A percentile compares a stretch with the other conserved stretches of the same genome.
phyloP scores from a whole-genome alignment of 2,113 vertebrate genomes.

The Phodopus roborovskii region DNA sequence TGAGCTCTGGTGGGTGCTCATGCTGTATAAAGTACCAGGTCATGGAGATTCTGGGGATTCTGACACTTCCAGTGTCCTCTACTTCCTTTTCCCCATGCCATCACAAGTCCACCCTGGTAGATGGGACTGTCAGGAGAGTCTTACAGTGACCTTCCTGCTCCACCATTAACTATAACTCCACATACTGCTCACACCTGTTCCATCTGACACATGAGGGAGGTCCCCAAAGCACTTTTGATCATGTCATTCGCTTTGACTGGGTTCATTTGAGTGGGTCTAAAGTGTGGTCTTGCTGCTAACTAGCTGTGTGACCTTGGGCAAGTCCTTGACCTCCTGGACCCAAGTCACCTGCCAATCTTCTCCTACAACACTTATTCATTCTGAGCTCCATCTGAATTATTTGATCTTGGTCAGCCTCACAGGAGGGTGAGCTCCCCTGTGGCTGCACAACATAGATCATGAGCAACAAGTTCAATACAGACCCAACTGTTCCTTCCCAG shows the following conservation, averaged over 20 bases:
- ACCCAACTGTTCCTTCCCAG: constrained; percentile 10
- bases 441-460: not conserved
- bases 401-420: not conserved
- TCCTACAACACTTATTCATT: not conserved
- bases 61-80: not conserved
- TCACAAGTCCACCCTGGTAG: not conserved
- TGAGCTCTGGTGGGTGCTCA: not conserved
- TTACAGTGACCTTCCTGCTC: not conserved
- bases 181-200: not conserved
- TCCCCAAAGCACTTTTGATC: not conserved
- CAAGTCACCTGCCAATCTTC: not conserved
- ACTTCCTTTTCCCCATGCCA: not conserved
- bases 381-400: not conserved
- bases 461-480: not conserved
- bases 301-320: constrained; percentile 52
- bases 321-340: not conserved
- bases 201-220: not conserved
- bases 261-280: not conserved
- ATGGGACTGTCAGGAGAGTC: not conserved
- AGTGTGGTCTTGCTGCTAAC: constrained; percentile 25
- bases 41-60: not conserved
- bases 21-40: not conserved
- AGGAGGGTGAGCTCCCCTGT: not conserved
- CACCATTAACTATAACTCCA: no score
- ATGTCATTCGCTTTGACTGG: not conserved